A percentile compares a stretch with the other conserved stretches of the same genome.
phyloP scores from a whole-genome alignment of 2,888 invertebrate species.

The Anodontia alba region DNA sequence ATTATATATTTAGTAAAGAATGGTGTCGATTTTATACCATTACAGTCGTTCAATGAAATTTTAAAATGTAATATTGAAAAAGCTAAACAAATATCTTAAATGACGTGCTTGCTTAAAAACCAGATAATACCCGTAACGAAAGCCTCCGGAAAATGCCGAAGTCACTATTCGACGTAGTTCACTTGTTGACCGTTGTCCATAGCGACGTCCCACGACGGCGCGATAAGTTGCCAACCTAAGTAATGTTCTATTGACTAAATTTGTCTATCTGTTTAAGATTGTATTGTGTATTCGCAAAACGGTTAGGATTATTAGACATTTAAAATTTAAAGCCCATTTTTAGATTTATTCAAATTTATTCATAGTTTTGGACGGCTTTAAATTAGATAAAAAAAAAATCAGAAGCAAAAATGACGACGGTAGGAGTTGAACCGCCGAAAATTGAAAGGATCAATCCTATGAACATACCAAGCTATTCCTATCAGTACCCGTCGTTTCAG shows the following conservation, averaged over 20 bases:
- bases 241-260: slow-evolving; percentile 13
- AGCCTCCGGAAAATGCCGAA: neutral
- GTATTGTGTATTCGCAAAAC: slow-evolving; percentile 7
- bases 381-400: neutral
- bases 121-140: neutral
- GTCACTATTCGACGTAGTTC: slow-evolving; percentile 25
- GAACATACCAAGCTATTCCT: slow-evolving; percentile 81
- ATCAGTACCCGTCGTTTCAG: slow-evolving; percentile 79
- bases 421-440: slow-evolving; percentile 74
- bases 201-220: slow-evolving; percentile 50
- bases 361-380: neutral
- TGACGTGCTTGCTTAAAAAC: too few relatives aligned
- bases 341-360: neutral
- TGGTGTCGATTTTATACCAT: too few relatives aligned
- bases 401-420: slow-evolving; percentile 78
- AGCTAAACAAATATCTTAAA: too few relatives aligned
- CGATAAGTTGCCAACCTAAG: slow-evolving; percentile 6
- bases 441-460: slow-evolving; percentile 72
- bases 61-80: too few relatives aligned
- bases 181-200: slow-evolving; percentile 69
- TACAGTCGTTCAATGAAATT: too few relatives aligned
- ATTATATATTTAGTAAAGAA: too few relatives aligned
- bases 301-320: neutral
- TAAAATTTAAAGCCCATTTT: slow-evolving; percentile 8
- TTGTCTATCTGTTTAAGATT: slow-evolving; percentile 16